Percentiles rank a stretch among this genome's conserved stretches.
Conservation (phyloP, 2,113 vertebrate species). For the Mus spicilegus region DNA sequence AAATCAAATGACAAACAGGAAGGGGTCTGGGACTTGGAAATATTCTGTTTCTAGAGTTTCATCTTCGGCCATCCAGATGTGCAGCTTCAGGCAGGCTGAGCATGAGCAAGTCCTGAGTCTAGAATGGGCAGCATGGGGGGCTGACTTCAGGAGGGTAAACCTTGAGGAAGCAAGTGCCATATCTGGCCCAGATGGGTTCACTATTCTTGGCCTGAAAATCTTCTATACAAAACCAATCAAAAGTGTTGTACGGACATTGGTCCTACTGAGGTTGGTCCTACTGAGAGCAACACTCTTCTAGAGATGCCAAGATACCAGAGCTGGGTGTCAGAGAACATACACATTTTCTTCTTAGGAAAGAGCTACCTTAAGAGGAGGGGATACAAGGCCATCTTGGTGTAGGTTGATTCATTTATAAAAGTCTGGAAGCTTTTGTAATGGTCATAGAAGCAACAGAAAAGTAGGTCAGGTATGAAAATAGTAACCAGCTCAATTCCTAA, state of each 20-base stretch:
- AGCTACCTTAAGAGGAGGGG: neutral
- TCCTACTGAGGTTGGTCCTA: neutral
- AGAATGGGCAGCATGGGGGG: neutral
- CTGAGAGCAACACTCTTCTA: neutral
- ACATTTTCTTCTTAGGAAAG: neutral
- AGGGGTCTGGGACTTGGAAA: neutral
- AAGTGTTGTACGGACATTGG: neutral
- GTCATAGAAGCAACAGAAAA: slow-evolving; percentile 54
- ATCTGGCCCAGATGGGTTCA: neutral
- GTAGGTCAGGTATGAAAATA: slow-evolving; percentile 73
- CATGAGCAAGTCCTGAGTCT: neutral
- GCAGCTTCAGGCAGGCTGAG: neutral
- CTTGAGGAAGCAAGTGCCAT: neutral
- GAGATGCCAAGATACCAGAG: neutral
- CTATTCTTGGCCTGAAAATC: slow-evolving; percentile 47
- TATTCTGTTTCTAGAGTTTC: neutral
- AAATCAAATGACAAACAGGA: neutral
- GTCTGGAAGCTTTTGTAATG: slow-evolving; percentile 49
- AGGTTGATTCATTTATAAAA: slow-evolving; percentile 61
- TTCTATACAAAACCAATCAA: slow-evolving; percentile 38
- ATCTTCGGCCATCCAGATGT: neutral
- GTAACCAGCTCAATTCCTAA: slow-evolving; percentile 64
- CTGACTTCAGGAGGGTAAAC: neutral
- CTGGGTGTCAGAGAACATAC: neutral
- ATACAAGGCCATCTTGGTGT: neutral